Evolutionary conservation across 2,797 vertebrate genomes (phyloP), one percentile per base, ranked within the genome.

Genomic region (Anguilla marmorata): DNA sequence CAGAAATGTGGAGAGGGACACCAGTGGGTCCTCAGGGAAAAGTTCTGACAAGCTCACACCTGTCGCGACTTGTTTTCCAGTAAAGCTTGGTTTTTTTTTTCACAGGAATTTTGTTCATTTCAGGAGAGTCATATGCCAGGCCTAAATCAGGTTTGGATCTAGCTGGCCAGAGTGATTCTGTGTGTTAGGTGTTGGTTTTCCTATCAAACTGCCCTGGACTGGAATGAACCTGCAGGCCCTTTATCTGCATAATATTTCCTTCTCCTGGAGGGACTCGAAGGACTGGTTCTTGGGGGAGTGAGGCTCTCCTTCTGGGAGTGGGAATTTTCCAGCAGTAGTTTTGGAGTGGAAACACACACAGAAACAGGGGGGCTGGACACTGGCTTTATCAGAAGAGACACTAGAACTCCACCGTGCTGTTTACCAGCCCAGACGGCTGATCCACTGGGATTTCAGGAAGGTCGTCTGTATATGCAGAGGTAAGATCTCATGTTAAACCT

Each of bases 271-370:
- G 83, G 83, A 60, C 54, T 66, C 1, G 33, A 85, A 14, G 1
- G 33, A 85, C 56, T 41, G 54, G 56, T 85, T 66, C 27, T n/a
- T 41, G 27, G 56, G 50, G 83, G 83, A 84, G 50, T 50, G 0
- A 37, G 30, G 37, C 84, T 58, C 52, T 84, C 12, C 37, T 80
- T 3, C 41, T 84, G 83, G 83, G 11, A 58, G 52, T 58, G 83
- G 52, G 56, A 37, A 56, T 14, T 33, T 16, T 3, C 14, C 27
- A 58, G 27, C 21, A 8, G 79, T 30, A 21, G 41, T 82, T 54
- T 85, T 85, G 11, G 27, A 85, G 50, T 14, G 83, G n/a, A 56
- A 58, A 85, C 8, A 21, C 83, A 84, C 50, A n/a, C 41, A 50
- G 11, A 80, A 12, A 7, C 37, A 48, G 41, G 9, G 41, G n/a